Evolutionary conservation across 53 echinoderm and acorn worm species (phyloP).

Genomic region (Apostichopus leukothele): DNA sequence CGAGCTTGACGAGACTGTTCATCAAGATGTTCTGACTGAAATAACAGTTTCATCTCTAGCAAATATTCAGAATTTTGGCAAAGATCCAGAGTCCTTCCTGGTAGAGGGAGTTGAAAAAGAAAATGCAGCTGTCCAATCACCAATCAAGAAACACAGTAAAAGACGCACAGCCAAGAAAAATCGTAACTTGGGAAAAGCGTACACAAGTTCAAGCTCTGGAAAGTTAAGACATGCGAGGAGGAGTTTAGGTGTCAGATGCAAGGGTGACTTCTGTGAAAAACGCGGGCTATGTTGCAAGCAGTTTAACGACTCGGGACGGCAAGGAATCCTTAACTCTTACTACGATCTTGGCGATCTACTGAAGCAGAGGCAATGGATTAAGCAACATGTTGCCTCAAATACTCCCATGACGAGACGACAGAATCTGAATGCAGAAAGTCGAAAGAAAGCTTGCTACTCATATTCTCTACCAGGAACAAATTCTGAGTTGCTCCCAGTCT

Average conservation of each 20-base stretch:
- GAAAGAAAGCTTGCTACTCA: slow-evolving; percentile 11
- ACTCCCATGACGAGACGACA: not conserved
- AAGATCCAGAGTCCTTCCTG: not conserved
- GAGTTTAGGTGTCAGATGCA: not conserved
- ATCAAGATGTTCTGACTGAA: too few relatives aligned
- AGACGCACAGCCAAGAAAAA: not conserved
- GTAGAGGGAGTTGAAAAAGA: not conserved
- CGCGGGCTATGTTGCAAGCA: not conserved
- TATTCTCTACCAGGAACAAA: slow-evolving; percentile 33
- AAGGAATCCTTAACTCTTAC: slow-evolving; percentile 32
- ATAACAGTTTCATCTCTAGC: too few relatives aligned
- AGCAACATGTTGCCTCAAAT: too few relatives aligned
- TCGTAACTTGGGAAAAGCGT: slow-evolving; percentile 4
- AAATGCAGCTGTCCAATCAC: not conserved
- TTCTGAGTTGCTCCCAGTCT: slow-evolving; percentile 19
- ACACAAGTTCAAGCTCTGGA: not conserved
- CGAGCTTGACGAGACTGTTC: too few relatives aligned
- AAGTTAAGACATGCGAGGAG: not conserved
- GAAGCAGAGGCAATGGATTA: slow-evolving; percentile 55
- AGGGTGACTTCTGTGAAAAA: not conserved
- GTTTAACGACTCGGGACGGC: not conserved
- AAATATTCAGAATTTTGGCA: not conserved
- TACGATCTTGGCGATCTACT: slow-evolving; percentile 50
- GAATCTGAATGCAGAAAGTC: not conserved
- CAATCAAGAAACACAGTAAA: not conserved